phyloP scores from a whole-genome alignment of 2,113 vertebrate genomes.

The Orycteropus afer region DNA sequence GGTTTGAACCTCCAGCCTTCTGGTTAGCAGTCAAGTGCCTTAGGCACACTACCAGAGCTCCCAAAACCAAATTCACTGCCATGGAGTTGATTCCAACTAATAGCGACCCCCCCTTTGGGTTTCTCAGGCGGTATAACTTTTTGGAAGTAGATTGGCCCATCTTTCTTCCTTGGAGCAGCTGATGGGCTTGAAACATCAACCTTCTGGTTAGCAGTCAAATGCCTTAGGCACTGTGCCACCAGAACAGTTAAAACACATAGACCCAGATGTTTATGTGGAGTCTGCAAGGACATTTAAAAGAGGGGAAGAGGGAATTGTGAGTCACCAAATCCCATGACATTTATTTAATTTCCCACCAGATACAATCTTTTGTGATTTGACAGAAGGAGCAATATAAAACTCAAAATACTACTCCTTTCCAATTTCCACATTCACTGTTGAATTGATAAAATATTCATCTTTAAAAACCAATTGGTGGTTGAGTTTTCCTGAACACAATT shows the following conservation, averaged over 20 bases:
- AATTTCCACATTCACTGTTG: neutral
- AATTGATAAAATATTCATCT: slow-evolving; percentile 52
- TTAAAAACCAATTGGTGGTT: slow-evolving; percentile 1
- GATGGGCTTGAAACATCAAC: no score
- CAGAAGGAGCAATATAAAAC: neutral
- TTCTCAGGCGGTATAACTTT: no score
- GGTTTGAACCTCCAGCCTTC: no score
- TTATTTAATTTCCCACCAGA: slow-evolving; percentile 30
- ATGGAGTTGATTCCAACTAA: no score
- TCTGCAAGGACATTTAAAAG: neutral
- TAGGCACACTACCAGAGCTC: no score
- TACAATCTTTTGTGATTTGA: neutral
- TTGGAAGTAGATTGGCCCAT: no score
- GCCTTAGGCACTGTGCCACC: neutral
- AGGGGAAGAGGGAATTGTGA: neutral
- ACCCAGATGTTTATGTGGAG: neutral
- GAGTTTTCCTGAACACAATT: slow-evolving; percentile 20
- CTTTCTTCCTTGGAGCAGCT: no score
- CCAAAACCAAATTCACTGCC: no score
- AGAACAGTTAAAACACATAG: neutral
- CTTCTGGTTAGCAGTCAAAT: neutral
- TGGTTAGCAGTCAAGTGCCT: no score
- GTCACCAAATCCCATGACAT: neutral
- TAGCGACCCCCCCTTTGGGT: no score
- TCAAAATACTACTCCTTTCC: slow-evolving; percentile 16